Base-by-base conservation (phyloP, 2,797 vertebrate species). In the Chelidonichthys spinosus region DNA sequence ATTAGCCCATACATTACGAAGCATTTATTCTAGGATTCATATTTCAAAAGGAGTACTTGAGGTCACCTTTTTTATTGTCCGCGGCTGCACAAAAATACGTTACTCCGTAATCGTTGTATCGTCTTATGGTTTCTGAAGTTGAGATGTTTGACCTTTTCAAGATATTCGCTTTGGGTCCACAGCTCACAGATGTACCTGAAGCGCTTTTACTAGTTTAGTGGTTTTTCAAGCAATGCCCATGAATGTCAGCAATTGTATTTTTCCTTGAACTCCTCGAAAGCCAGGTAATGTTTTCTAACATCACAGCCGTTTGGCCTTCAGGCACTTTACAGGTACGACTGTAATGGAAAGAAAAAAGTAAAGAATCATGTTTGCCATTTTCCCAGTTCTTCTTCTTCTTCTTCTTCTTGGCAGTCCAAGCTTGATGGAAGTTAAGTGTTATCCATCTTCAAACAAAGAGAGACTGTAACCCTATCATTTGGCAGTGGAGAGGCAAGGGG, bases 11-110 rank as follows among this genome's bases (percentile, higher is more conserved):
- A 80, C 85, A 68, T 87, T 91, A 85, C 78, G 60, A 77, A 83
- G 76, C 78, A 78, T 90, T 89, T 90, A 90, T 91, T 90, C 83
- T 75, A 47, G 87, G 88, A 86, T 88, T 93, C 89, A 25, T 40
- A 81, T 93, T 92, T 91, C 92, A 87, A 87, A 89, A 71, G 78
- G 71, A 80, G 69, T 40, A 68, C 59, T 67, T 49, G 70, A 80
- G 88, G 80, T 80, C 70, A 64, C 33, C 39, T 74, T 82, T 59
- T 87, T 88, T 83, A 84, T 75, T 69, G 78, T 75, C 47, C 67
- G 52, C 39, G 59, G 74, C 59, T 68, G 46, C 58, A 58, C 61
- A 67, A 11, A 76, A 82, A 81, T 62, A 81, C 64, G 59, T 15
- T 1, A 36, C 74, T 63, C 42, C 35, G 1, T 63, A 59, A 79